Base-by-base conservation (phyloP, 2,797 vertebrate genomes). In the Mycteria americana region DNA sequence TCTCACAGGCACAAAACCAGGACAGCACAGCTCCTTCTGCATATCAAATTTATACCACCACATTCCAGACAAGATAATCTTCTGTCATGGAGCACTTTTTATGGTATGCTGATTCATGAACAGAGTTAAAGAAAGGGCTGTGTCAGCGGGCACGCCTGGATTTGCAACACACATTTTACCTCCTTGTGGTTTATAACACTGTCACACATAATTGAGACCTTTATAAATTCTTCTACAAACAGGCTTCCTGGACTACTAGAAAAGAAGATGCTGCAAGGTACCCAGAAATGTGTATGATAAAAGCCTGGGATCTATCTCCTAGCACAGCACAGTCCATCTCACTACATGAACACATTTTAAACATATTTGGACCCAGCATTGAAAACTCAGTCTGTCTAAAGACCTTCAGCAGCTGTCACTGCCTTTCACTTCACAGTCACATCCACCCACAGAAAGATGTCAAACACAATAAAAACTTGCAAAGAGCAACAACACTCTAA, bases 141-240 rank as follows among this genome's bases (percentile, higher is more conserved):
- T 3, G n/a, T 90, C 79, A 93, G 83, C 83, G 4, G 83, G 35
- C 73, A 84, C 2, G 6, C 31, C 85, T 93, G 88, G 65, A 65
- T 95, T 86, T 93, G 65, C 67, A 94, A 51, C 48, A n/a, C 85
- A 84, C 67, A 62, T 94, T 92, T 86, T 84, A 65, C 62, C 33
- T 92, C 59, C 37, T 43, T n/a, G 39, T 95, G 60, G 21, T 87
- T 95, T 94, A 87, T 77, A 88, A 62, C 31, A 62, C 50, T 18
- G 5, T 89, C 92, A 90, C 70, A 85, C 13, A 4, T 82, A 90
- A 85, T 59, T 64, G 57, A 95, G 68, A 77, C 53, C 69, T 83
- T 93, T 93, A 87, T 88, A 95, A 95, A 93, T 89, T 95, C 57
- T 95, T 88, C 62, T 85, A 73, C 64, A 80, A 87, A 73, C 9